Base-by-base conservation (phyloP, 2,113 vertebrate species). In the Petrocephalus microphthalmus region DNA sequence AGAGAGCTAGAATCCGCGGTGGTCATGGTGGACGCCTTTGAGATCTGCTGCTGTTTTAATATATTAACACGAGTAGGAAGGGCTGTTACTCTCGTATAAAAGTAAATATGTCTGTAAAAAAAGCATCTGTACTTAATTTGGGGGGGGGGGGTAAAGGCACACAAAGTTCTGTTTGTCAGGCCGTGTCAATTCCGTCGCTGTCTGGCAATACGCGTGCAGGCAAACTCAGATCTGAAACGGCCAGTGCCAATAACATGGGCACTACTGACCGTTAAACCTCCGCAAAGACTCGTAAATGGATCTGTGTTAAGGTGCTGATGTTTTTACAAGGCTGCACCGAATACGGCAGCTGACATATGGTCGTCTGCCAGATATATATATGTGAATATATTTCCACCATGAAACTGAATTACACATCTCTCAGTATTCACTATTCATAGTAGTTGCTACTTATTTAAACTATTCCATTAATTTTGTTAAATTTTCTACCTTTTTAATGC, bases 1-100 rank as follows among this genome's bases (percentile, higher is more conserved):
- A 78, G 17, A 42, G 42, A 78, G 0, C 71, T 42, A 74, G 13
- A 19, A 19, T 37, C 71, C 17, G 71, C 33, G 90, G 91, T 93
- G 93, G 91, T 92, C 93, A 93, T 94, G 94, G 94, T 93, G 93
- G 94, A 91, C 89, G 92, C 92, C 94, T 95, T 94, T 93, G 67
- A 81, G 87, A 95, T 93, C 92, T 93, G 92, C 94, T 95, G 15
- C 60, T 25, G 33, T 57, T 81, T 82, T 11, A 74, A 42, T 8
- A 25, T 20, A 25, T 53, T 51, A 29, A 88, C 52, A 64, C 52
- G 71, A 5, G 57, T 49, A 19, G 15, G 29, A 86, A 87, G 47
- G 82, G 87, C 56, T 60, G 56, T 89, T 47, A 42, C 37, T 74
- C 87, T 89, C 84, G 71, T 88, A 87, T 52, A 87, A 88, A 71